Evolutionary conservation across 2,888 invertebrate species (phyloP), one percentile per base, ranked within the genome.

Genomic region (Halocaridina rubra): DNA sequence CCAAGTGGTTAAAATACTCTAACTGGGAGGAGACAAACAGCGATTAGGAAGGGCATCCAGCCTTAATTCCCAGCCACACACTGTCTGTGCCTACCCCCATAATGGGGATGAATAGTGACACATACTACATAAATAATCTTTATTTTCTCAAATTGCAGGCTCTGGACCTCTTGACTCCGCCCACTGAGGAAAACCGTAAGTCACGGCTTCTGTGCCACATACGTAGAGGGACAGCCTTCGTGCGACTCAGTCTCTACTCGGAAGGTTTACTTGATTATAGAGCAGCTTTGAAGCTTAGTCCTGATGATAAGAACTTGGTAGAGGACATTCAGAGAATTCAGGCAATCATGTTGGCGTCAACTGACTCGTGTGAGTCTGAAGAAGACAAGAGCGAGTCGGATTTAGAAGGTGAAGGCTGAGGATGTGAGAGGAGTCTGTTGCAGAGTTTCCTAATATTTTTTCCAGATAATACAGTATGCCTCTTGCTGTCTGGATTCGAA

Each of bases 251-350:
- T 3, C 92, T 94, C 89, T 92, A 94, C 69, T 93, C 92, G 87
- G 94, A 96, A 90, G 95, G 94, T 57, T 93, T 95, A 72, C 93
- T 92, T 82, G 96, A 97, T 91, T 93, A 96, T 91, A 94, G 95
- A 90, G 94, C 93, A 5, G 96, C 96, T 1, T 90, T 94, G 10
- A 93, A 93, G 89, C 91, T 96, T 24, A 90, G 93, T 79, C 95
- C 95, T 0, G 91, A 93, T 5, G 93, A 95, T 89, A 92, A 93
- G 67, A 91, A 92, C 13, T 92, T 95, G 69, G 92, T 92, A 90
- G 91, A 92, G 76, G 94, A 94, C 90, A 92, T 94, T 22, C 90
- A 91, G 30, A 90, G 90, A 86, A 91, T 91, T 19, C 86, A 90
- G 80, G 84, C 89, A 61, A 69, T 88, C 72, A 64, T 72, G 16